Percentiles rank a stretch among this genome's conserved stretches.
Evolutionary conservation across 2,797 vertebrate species (phyloP).

Genomic region (Champsocephalus esox): DNA sequence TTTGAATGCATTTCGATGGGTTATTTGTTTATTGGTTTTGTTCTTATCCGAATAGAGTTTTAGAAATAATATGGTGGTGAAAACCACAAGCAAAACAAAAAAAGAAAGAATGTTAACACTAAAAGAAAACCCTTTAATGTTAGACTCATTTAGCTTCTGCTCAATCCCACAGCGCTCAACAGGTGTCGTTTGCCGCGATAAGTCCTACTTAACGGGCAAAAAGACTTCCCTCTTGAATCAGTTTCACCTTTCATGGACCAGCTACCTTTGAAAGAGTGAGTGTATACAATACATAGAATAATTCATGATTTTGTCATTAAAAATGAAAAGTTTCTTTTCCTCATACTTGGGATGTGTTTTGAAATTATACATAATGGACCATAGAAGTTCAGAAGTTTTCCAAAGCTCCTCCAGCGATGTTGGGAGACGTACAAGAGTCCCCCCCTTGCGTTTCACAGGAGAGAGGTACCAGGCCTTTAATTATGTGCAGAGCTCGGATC

Average conservation of each 20-base stretch:
- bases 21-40: conserved; percentile 21
- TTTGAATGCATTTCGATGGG: conserved; percentile 1
- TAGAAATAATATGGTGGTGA: conserved; percentile 11
- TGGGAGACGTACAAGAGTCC: conserved; percentile 79
- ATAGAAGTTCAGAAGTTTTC: conserved; percentile 96
- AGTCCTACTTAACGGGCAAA: conserved; percentile 75
- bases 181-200: conserved; percentile 77
- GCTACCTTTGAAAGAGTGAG: conserved; percentile 95
- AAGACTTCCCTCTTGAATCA: conserved; percentile 91
- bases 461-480: conserved; percentile 78
- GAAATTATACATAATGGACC: conserved; percentile 99
- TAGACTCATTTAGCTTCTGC: conserved; percentile 61
- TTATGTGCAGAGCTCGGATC: conserved; percentile 79
- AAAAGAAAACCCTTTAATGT: conserved; percentile 60
- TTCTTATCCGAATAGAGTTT: conserved; percentile 11
- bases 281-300: conserved; percentile 99
- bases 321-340: conserved; percentile 98
- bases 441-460: conserved; percentile 77
- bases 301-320: conserved; percentile 99
- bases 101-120: conserved; percentile 16
- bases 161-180: conserved; percentile 73
- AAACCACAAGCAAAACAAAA: conserved; percentile 49
- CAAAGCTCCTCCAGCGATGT: conserved; percentile 88
- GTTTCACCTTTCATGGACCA: conserved; percentile 95
- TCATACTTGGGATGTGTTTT: conserved; percentile 95